Conservation (phyloP, 2,113 vertebrate genomes). For the Pterocles orientalis region DNA sequence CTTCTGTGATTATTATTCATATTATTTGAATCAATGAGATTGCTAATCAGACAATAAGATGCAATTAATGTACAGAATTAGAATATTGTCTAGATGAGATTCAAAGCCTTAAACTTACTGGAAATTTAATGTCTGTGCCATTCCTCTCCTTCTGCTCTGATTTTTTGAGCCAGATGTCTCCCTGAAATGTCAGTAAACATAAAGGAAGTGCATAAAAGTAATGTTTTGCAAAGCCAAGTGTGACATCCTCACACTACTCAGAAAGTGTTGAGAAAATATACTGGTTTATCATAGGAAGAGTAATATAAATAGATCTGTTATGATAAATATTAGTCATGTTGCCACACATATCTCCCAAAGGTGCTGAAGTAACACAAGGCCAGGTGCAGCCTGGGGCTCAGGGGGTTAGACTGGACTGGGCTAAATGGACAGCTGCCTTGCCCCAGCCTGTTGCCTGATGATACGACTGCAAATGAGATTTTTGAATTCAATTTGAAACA, state of each 20-base stretch:
- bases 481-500: neutral
- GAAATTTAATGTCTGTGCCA: neutral
- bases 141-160: neutral
- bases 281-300: neutral
- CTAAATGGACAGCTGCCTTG: neutral
- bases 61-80: neutral
- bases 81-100: neutral
- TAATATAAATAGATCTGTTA: neutral
- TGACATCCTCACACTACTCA: neutral
- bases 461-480: neutral
- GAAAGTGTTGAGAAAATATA: neutral
- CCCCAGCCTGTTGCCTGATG: neutral
- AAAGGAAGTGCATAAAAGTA: neutral
- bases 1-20: neutral
- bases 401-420: neutral
- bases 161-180: neutral
- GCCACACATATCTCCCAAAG: neutral
- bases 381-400: neutral
- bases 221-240: neutral
- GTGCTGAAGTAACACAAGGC: neutral
- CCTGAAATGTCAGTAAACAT: neutral
- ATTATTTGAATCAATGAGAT: neutral
- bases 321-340: neutral
- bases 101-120: neutral
- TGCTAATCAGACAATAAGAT: neutral